These are phyloP conservation scores for Papilio protenor DNA, from an alignment of 2,888 invertebrate genomes.

Conservation along the genomic window DNA sequence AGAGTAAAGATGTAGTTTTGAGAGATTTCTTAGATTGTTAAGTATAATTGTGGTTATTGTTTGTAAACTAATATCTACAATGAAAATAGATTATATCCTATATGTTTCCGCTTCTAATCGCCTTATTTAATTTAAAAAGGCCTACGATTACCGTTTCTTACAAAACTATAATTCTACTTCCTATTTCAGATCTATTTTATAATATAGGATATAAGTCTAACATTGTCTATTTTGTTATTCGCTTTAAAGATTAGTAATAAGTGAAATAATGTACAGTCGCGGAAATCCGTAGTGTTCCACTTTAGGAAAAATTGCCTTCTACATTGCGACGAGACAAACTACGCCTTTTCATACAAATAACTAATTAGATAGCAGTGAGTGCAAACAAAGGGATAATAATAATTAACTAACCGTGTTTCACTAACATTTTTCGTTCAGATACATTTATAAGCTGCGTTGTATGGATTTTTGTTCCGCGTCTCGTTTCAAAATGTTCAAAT, in stretches of 20 bases:
- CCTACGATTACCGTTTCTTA: conserved; percentile 48
- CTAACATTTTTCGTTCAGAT: too few relatives aligned
- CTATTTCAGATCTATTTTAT: conserved; percentile 15
- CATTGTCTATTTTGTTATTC: conserved; percentile 52
- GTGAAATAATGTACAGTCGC: conserved; percentile 19
- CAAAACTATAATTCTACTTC: conserved; percentile 45
- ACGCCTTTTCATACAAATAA: too few relatives aligned
- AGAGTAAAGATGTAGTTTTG: not conserved
- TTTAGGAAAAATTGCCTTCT: too few relatives aligned
- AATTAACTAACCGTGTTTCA: too few relatives aligned
- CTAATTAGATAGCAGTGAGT: too few relatives aligned
- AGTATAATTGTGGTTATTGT: not conserved
- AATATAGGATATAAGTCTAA: conserved; percentile 45
- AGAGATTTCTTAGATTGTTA: conserved; percentile 15
- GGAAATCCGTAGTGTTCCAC: too few relatives aligned
- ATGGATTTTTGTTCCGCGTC: too few relatives aligned
- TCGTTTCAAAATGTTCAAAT: too few relatives aligned
- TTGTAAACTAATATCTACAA: not conserved
- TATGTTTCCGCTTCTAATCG: conserved; percentile 13
- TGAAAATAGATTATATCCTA: conserved; percentile 9
- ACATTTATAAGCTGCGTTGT: too few relatives aligned
- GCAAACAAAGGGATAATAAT: too few relatives aligned
- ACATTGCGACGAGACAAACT: too few relatives aligned
- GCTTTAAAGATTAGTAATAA: conserved; percentile 49
- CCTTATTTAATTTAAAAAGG: conserved; percentile 20